These are phyloP conservation scores for Sebastes umbrosus DNA, from an alignment of 2,797 vertebrate species.

Conservation along the genomic window DNA sequence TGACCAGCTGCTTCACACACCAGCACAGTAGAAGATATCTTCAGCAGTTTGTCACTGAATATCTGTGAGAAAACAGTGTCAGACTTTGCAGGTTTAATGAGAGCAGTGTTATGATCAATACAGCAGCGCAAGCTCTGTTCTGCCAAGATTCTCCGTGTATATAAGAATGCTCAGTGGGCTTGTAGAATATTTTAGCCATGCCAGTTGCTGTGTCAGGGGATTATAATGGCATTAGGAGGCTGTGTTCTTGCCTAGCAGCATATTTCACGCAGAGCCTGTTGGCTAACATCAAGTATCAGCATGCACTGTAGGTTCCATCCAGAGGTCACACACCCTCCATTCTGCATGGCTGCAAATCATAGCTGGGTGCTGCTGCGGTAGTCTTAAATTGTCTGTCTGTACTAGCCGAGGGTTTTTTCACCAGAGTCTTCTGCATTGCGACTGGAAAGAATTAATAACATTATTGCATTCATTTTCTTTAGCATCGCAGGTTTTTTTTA, in stretches of 20 bases:
- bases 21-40: neutral
- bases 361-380: constrained; percentile 52
- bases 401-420: constrained; percentile 20
- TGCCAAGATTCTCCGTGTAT: constrained; percentile 46
- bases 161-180: constrained; percentile 48
- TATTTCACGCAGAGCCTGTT: constrained; percentile 77
- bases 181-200: constrained; percentile 69
- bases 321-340: constrained; percentile 74
- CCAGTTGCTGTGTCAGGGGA: constrained; percentile 81
- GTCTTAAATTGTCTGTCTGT: constrained; percentile 58
- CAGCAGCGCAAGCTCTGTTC: constrained; percentile 37
- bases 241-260: constrained; percentile 76
- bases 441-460: neutral
- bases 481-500: neutral
- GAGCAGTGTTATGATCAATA: constrained; percentile 53
- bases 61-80: constrained; percentile 73
- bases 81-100: constrained; percentile 56
- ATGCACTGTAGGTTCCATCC: constrained; percentile 77
- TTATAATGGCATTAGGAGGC: constrained; percentile 76
- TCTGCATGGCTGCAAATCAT: constrained; percentile 74
- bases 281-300: constrained; percentile 81
- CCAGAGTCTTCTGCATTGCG: neutral
- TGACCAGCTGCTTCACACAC: constrained; percentile 60
- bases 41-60: constrained; percentile 61
- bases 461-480: neutral